Percentiles rank a stretch among this genome's conserved stretches.
These are phyloP conservation scores for Trichomycterus rosablanca DNA, from an alignment of 2,113 vertebrate genomes.

Conservation along the genomic window DNA sequence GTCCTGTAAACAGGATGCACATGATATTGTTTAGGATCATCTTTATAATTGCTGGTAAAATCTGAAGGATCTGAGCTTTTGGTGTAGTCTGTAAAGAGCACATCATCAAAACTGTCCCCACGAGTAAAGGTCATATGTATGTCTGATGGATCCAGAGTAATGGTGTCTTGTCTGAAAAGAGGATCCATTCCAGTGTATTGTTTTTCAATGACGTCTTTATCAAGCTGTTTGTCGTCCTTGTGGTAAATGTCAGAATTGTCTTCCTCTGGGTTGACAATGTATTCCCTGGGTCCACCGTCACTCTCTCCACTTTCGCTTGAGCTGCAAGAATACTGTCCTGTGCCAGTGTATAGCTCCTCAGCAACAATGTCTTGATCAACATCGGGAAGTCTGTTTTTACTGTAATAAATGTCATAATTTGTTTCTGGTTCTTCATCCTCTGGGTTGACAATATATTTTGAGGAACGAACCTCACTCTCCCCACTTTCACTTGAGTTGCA, in stretches of 20 bases:
- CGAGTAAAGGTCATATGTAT: slow-evolving; percentile 25
- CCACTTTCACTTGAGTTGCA: slow-evolving; percentile 56
- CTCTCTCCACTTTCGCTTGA: slow-evolving; percentile 54
- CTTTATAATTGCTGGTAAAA: slow-evolving; percentile 37
- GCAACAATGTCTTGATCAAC: background rate
- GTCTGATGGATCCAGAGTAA: slow-evolving; percentile 39
- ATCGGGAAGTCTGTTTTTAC: slow-evolving; percentile 1
- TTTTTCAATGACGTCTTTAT: background rate
- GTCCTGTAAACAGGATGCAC: slow-evolving; percentile 41
- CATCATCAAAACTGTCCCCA: slow-evolving; percentile 36
- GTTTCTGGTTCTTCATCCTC: slow-evolving; percentile 36
- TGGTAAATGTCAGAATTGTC: slow-evolving; percentile 8
- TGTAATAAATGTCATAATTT: background rate
- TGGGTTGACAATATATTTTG: slow-evolving; percentile 53
- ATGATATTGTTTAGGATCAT: slow-evolving; percentile 27
- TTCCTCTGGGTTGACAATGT: slow-evolving; percentile 52
- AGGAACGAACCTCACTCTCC: slow-evolving; percentile 45
- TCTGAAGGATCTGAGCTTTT: slow-evolving; percentile 4
- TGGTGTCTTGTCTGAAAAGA: slow-evolving; percentile 36
- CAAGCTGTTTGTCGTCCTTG: background rate
- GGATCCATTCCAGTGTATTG: background rate
- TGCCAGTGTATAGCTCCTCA: background rate
- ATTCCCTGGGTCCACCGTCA: slow-evolving; percentile 49
- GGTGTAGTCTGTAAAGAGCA: slow-evolving; percentile 7
- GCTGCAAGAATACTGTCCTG: slow-evolving; percentile 49